Evolutionary conservation across 2,113 vertebrate species (phyloP).

Genomic region (Panurus biarmicus): DNA sequence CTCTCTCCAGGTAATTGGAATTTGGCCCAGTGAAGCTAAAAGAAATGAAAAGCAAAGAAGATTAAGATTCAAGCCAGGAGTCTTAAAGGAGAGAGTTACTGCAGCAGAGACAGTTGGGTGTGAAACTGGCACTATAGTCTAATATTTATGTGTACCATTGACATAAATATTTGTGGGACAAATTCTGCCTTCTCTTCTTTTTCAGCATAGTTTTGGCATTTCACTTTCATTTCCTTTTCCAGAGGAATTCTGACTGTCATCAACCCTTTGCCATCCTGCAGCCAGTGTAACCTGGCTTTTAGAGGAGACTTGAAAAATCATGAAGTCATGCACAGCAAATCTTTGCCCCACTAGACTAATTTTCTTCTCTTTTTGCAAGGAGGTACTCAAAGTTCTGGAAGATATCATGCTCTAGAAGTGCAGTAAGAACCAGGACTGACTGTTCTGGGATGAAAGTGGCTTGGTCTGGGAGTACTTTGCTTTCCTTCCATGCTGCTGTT

Average conservation of each 20-base stretch:
- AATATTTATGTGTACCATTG: not conserved
- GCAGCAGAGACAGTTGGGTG: not conserved
- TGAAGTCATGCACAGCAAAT: not conserved
- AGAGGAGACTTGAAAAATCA: not conserved
- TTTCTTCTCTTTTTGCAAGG: not conserved
- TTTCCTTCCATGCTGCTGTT: conserved; percentile 1
- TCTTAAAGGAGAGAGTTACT: not conserved
- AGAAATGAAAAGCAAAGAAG: not conserved
- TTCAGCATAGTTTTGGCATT: not conserved
- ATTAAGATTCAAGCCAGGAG: not conserved
- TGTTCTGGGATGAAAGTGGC: not conserved
- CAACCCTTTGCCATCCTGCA: not conserved
- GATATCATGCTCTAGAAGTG: not conserved
- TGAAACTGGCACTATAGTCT: not conserved
- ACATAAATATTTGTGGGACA: not conserved
- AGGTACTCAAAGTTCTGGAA: not conserved
- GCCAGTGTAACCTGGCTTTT: not conserved
- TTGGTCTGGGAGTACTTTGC: not conserved
- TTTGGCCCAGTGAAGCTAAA: not conserved
- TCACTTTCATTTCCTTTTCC: not conserved
- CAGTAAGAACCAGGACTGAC: not conserved
- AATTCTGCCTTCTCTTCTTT: not conserved
- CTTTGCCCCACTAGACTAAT: not conserved
- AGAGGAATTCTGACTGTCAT: not conserved
- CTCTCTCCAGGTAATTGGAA: not conserved